Evolutionary conservation across 1,140 invertebrate species (phyloP), one percentile per base, ranked within the genome.

Genomic region (Venturia canescens): DNA sequence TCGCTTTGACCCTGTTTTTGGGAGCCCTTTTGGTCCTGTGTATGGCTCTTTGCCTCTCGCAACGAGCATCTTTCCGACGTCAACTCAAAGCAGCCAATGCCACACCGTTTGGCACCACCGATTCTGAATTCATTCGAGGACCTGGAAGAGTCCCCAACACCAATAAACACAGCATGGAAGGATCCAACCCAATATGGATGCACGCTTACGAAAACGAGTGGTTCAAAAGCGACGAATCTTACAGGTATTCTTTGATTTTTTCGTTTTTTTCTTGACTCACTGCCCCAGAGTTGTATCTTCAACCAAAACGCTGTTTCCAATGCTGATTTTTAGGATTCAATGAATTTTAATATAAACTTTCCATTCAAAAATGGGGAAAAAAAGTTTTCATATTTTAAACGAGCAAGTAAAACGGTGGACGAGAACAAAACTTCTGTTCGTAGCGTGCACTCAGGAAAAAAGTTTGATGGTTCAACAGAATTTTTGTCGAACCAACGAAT

Each of bases 161-260:
- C 3, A 98, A 98, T 90, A 97, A 97, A 88, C 97, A 98, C 89
- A 98, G 97, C 85, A 95, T 96, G 6, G 97, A 98, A 91, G 98
- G 97, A 44, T 98, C 97, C 11, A 98, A 98, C 93, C 97, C 98
- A 0, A 98, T 98, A 84, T 98, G 97, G 97, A 94, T 98, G 90
- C 96, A 97, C 86, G 96, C 97, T 9, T 98, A 98, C 87, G 97
- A 98, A 90, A 98, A 98, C 89, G 97, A 97, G 88, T 98, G 97
- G 97, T 98, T 97, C 88, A 98, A 98, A 91, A 95, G 95, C 80
- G 96, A 96, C 80, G 96, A 96, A 85, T 96, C 96, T 23, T 93
- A 94, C 44, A 95, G 95, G 94, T 96, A 93, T 91, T 26, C 67
- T 83, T 38, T 53, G 67, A 53, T 78, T n/a, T 74, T 79, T 67